Evolutionary conservation across 1,140 invertebrate species (phyloP).

Genomic region (Thaumetopoea pityocampa): DNA sequence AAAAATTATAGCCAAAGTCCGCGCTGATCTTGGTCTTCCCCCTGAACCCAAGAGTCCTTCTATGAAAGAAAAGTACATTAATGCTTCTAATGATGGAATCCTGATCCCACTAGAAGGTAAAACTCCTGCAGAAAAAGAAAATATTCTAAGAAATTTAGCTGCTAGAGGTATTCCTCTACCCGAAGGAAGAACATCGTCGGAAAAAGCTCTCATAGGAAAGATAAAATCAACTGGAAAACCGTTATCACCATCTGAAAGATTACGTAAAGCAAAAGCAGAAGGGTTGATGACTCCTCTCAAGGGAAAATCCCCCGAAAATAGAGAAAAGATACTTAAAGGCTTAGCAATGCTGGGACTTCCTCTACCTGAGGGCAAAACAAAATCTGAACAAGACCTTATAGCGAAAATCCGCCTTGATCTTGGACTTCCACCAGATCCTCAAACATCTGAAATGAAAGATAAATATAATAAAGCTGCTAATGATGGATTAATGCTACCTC

Average conservation of each 20-base stretch:
- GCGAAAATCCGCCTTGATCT: slow-evolving; percentile 19
- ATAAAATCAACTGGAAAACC: slow-evolving; percentile 16
- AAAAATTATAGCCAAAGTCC: slow-evolving; percentile 13
- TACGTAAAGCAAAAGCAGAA: slow-evolving; percentile 16
- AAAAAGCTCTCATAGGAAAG: slow-evolving; percentile 22
- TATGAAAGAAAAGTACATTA: background rate
- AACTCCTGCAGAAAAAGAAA: slow-evolving; percentile 15
- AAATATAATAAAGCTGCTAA: background rate
- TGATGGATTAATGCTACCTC: slow-evolving; percentile 22
- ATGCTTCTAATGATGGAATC: slow-evolving; percentile 18
- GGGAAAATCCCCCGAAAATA: slow-evolving; percentile 10
- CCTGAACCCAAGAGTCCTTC: slow-evolving; percentile 5
- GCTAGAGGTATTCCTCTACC: slow-evolving; percentile 13
- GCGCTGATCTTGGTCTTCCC: background rate
- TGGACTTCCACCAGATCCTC: slow-evolving; percentile 25
- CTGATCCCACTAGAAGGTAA: slow-evolving; percentile 8
- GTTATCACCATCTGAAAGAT: no score
- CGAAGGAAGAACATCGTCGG: slow-evolving; percentile 16
- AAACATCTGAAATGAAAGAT: slow-evolving; percentile 6
- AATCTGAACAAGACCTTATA: slow-evolving; percentile 25
- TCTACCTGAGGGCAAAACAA: slow-evolving; percentile 24
- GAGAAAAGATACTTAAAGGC: slow-evolving; percentile 15
- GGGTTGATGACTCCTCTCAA: slow-evolving; percentile 7
- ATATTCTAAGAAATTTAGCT: slow-evolving; percentile 24
- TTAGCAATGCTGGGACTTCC: slow-evolving; percentile 7